These are phyloP conservation scores for Cyphotilapia sp. DNA, from an alignment of 2,113 vertebrate genomes.

Conservation along the genomic window DNA sequence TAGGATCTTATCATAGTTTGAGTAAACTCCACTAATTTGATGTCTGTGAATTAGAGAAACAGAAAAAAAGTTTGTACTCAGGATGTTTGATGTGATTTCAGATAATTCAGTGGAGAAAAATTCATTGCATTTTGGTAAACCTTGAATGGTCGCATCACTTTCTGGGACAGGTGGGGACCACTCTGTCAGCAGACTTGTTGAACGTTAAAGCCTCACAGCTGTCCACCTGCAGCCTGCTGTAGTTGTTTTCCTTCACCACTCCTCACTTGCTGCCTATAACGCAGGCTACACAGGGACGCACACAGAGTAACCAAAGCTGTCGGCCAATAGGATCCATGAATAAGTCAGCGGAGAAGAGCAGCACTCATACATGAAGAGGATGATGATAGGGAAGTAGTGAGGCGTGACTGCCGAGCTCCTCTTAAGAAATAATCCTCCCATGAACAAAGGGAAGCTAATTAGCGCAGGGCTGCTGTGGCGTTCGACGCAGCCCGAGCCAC, in stretches of 20 bases:
- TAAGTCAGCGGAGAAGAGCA: constrained; percentile 36
- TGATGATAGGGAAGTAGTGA: constrained; percentile 30
- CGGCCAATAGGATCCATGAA: constrained; percentile 21
- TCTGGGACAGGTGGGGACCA: not conserved
- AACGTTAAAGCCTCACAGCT: constrained; percentile 10
- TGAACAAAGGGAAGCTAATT: constrained; percentile 69
- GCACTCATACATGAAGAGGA: constrained; percentile 40
- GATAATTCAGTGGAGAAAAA: not conserved
- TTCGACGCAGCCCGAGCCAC: constrained; percentile 18
- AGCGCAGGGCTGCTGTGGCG: constrained; percentile 30
- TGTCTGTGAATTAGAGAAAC: not conserved
- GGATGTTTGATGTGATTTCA: not conserved
- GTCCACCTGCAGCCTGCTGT: not conserved
- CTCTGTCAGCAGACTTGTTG: constrained; percentile 14
- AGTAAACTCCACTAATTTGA: not conserved
- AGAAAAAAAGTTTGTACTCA: not conserved
- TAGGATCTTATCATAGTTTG: not conserved
- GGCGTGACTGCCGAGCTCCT: constrained; percentile 28
- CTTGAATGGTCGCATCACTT: not conserved
- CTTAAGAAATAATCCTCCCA: constrained; percentile 46
- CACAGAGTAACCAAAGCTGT: constrained; percentile 31
- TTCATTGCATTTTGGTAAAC: not conserved
- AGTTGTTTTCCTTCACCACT: not conserved
- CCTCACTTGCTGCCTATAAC: not conserved
- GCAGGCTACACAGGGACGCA: not conserved